Conservation (phyloP, 2,888 invertebrate species). For the Dichetophora obliterata region DNA sequence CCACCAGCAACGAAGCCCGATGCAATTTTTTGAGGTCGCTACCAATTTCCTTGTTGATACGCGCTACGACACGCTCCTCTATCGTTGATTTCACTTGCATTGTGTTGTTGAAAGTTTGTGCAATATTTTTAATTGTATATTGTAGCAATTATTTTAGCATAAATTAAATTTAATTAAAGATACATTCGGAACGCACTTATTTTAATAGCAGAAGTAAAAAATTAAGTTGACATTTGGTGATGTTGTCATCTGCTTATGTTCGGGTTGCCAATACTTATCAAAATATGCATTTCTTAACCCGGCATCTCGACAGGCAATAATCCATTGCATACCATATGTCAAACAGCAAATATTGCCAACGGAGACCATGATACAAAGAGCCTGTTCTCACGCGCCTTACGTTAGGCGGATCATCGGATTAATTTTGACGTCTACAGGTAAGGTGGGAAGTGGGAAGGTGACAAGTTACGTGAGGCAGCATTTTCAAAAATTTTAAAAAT, state of each 20-base stretch:
- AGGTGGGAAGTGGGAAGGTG: too few relatives aligned
- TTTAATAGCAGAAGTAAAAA: not conserved
- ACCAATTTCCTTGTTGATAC: conserved; percentile 73
- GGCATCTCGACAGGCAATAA: too few relatives aligned
- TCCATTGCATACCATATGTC: too few relatives aligned
- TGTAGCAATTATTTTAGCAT: not conserved
- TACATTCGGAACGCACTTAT: not conserved
- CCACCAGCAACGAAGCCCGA: conserved; percentile 71
- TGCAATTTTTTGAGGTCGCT: conserved; percentile 72
- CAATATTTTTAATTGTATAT: not conserved
- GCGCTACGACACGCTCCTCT: conserved; percentile 69
- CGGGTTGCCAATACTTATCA: not conserved
- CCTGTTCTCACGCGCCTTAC: too few relatives aligned
- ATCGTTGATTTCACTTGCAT: conserved; percentile 57
- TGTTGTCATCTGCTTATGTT: not conserved
- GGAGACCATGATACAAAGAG: too few relatives aligned
- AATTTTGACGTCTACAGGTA: too few relatives aligned
- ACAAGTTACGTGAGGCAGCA: too few relatives aligned
- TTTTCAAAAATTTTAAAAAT: too few relatives aligned
- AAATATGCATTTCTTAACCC: too few relatives aligned
- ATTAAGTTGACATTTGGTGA: conserved; percentile 4
- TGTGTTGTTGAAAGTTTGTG: not conserved
- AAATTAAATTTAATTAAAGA: not conserved
- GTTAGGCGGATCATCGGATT: too few relatives aligned
- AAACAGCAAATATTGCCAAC: too few relatives aligned